phyloP scores from a whole-genome alignment of 2,113 vertebrate species.

The Gopherus evgoodei region DNA sequence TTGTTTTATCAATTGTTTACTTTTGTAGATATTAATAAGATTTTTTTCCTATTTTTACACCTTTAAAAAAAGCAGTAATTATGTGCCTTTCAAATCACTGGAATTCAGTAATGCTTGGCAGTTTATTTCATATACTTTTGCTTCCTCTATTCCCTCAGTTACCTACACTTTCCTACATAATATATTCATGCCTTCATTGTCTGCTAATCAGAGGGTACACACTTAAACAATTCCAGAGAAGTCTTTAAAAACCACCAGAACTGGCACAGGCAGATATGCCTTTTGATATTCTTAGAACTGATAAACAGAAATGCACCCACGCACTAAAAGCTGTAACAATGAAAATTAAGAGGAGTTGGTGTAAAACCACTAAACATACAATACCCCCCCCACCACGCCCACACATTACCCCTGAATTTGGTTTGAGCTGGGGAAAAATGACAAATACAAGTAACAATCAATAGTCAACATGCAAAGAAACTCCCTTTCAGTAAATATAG shows the following conservation, averaged over 20 bases:
- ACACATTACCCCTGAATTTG: neutral
- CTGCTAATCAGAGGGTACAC: neutral
- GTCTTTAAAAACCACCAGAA: neutral
- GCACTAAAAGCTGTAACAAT: neutral
- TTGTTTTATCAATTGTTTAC: neutral
- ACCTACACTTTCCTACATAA: neutral
- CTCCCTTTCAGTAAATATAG: neutral
- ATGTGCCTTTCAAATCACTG: neutral
- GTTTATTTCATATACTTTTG: neutral
- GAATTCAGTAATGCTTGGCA: neutral
- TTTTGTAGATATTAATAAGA: neutral
- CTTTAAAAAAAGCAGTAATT: constrained; percentile 19
- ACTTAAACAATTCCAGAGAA: neutral
- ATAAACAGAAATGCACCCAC: neutral
- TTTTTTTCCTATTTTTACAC: constrained; percentile 6
- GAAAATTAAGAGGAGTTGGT: neutral
- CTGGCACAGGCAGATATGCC: neutral
- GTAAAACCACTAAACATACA: neutral
- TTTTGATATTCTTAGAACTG: neutral
- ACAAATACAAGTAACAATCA: neutral
- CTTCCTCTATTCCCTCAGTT: neutral
- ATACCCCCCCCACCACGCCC: neutral
- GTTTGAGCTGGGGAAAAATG: neutral
- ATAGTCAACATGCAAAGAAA: neutral
- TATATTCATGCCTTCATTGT: neutral